A percentile compares a stretch with the other conserved stretches of the same genome.
phyloP scores from a whole-genome alignment of 2,113 vertebrate genomes.

The Hylia prasina region DNA sequence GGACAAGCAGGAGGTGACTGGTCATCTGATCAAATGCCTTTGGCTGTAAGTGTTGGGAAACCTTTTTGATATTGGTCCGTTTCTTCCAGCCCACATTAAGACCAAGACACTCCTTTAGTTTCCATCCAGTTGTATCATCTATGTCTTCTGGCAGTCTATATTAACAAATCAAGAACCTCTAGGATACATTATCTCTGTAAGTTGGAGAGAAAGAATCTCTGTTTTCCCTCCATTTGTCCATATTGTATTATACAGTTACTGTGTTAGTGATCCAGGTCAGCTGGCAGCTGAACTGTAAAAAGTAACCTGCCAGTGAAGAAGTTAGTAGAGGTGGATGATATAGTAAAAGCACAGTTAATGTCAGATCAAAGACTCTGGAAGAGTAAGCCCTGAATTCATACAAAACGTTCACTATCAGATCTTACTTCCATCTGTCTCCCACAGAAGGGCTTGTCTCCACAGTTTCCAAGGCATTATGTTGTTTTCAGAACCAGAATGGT shows the following conservation, averaged over 20 bases:
- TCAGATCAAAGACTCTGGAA: background rate
- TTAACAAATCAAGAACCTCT: background rate
- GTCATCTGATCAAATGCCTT: background rate
- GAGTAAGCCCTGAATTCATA: background rate
- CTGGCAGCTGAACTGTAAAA: background rate
- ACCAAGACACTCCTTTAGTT: background rate
- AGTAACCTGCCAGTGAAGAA: background rate
- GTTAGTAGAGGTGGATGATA: background rate
- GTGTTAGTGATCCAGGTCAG: background rate
- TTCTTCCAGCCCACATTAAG: background rate
- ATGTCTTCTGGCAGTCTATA: background rate
- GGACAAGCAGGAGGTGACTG: background rate
- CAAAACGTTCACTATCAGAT: background rate
- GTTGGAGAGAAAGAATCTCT: background rate
- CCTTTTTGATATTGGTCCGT: background rate
- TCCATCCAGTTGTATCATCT: background rate
- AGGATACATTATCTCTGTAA: background rate
- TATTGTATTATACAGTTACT: background rate
- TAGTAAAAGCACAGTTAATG: background rate
- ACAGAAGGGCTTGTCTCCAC: background rate
- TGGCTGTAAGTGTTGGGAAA: background rate
- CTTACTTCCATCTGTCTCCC: background rate
- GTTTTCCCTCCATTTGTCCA: background rate
- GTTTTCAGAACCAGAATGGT: background rate
- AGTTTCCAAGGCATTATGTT: background rate